Evolutionary conservation across 2,113 vertebrate species (phyloP).

Genomic region (Phylloscopus whistleri): DNA sequence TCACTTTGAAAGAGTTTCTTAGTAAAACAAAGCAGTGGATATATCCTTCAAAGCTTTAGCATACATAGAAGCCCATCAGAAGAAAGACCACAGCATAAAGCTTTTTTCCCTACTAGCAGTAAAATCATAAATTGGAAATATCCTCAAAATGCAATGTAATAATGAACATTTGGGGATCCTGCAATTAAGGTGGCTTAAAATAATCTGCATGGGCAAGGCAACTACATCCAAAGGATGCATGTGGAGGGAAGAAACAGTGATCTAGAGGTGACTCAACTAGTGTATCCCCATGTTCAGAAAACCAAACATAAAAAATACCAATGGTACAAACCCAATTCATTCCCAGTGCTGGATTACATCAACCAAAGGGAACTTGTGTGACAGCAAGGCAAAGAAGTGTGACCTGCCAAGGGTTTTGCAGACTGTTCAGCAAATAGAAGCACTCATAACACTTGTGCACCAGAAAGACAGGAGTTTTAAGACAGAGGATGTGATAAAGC

Average conservation of each 20-base stretch:
- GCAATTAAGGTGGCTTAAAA: background rate
- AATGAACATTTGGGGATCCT: background rate
- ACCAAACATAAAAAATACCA: background rate
- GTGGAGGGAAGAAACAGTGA: background rate
- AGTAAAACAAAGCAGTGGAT: background rate
- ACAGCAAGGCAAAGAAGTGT: background rate
- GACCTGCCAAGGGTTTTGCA: background rate
- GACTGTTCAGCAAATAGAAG: background rate
- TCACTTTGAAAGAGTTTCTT: background rate
- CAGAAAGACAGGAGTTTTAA: conserved; percentile 15
- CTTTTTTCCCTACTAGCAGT: background rate
- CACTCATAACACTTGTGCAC: background rate
- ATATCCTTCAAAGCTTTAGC: background rate
- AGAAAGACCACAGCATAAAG: background rate
- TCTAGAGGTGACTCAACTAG: background rate
- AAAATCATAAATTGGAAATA: background rate
- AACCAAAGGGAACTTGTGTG: background rate
- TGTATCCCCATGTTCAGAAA: background rate
- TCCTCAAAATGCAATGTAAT: background rate
- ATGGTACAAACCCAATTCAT: background rate
- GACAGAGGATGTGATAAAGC: conserved; percentile 4
- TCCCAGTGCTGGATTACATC: background rate
- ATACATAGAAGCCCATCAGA: background rate
- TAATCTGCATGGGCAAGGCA: background rate
- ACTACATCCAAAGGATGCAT: background rate